These are phyloP conservation scores for Philaethria dido DNA, from an alignment of 2,888 invertebrate genomes.

Conservation along the genomic window DNA sequence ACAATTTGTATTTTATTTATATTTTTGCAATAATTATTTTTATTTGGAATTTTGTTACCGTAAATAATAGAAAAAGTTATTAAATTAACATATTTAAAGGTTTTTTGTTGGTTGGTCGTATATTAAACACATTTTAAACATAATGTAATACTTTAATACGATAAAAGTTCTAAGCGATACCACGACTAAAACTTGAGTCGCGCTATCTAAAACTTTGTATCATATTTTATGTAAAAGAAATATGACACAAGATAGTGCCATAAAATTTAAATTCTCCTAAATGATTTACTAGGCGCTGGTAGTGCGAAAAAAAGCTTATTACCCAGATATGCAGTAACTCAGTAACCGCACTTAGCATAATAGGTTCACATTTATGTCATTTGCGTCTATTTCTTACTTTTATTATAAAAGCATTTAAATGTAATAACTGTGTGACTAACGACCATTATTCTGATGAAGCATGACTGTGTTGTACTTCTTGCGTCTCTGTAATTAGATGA, in stretches of 20 bases:
- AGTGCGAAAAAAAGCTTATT: slow-evolving; percentile 27
- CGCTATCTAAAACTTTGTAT: too few species aligned
- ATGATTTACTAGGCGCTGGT: slow-evolving; percentile 15
- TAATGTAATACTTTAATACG: too few species aligned
- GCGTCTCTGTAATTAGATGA: background rate
- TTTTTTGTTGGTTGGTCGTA: too few species aligned
- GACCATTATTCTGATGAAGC: slow-evolving; percentile 33
- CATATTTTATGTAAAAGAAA: too few species aligned
- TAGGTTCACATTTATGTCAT: slow-evolving; percentile 33
- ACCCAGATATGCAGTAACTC: slow-evolving; percentile 31
- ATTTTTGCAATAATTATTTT: too few species aligned
- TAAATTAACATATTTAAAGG: too few species aligned
- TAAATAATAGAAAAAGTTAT: too few species aligned
- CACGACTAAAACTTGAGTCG: too few species aligned
- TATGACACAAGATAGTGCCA: background rate
- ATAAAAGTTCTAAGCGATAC: too few species aligned
- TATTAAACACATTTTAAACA: too few species aligned
- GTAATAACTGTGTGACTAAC: slow-evolving; percentile 34
- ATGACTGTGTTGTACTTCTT: slow-evolving; percentile 23
- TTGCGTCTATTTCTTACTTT: slow-evolving; percentile 33
- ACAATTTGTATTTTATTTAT: too few species aligned
- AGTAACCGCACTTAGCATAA: slow-evolving; percentile 29
- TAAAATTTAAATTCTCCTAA: slow-evolving; percentile 21
- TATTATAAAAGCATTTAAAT: slow-evolving; percentile 35
- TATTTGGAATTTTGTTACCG: too few species aligned